Percentiles rank a stretch among this genome's conserved stretches.
phyloP scores from a whole-genome alignment of 2,113 vertebrate species.

The Rhizomys pruinosus region DNA sequence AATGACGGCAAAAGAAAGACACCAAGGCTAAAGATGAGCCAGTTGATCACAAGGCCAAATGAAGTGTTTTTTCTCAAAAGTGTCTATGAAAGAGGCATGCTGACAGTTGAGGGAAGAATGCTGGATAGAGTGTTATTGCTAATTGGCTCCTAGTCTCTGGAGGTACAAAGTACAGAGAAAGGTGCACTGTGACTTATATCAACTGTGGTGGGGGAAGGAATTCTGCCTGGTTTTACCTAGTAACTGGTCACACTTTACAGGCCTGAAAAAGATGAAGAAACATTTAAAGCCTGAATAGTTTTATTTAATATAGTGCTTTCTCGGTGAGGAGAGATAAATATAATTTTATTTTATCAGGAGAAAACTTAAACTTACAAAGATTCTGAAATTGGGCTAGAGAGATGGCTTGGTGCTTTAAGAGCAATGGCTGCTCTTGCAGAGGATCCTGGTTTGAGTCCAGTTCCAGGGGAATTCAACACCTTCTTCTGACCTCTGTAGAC shows the following conservation, averaged over 20 bases:
- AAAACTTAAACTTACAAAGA: slow-evolving; percentile 50
- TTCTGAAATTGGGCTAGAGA: too few species aligned
- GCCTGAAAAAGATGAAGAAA: slow-evolving; percentile 49
- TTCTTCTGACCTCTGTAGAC: too few species aligned
- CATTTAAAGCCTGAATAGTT: slow-evolving; percentile 17
- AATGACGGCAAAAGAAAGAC: slow-evolving; percentile 44
- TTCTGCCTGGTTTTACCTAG: slow-evolving; percentile 48
- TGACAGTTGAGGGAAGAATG: slow-evolving; percentile 56
- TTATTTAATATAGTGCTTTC: slow-evolving; percentile 42
- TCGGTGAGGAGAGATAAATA: slow-evolving; percentile 37
- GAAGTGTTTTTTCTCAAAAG: slow-evolving; percentile 31
- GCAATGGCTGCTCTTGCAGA: too few species aligned
- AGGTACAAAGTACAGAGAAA: slow-evolving; percentile 27
- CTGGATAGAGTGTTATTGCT: slow-evolving; percentile 57
- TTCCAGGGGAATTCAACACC: too few species aligned
- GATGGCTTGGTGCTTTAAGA: too few species aligned
- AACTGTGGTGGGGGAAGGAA: slow-evolving; percentile 22
- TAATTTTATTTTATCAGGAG: slow-evolving; percentile 55
- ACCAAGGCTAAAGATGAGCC: slow-evolving; percentile 18
- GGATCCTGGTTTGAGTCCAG: too few species aligned
- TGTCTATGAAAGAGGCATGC: slow-evolving; percentile 17
- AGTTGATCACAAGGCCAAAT: slow-evolving; percentile 36
- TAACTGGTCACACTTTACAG: slow-evolving; percentile 36
- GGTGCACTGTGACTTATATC: slow-evolving; percentile 34
- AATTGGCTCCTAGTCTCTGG: slow-evolving; percentile 29